Evolutionary conservation across 2,797 vertebrate species (phyloP).

Genomic region (Mormyrops attenuatus): DNA sequence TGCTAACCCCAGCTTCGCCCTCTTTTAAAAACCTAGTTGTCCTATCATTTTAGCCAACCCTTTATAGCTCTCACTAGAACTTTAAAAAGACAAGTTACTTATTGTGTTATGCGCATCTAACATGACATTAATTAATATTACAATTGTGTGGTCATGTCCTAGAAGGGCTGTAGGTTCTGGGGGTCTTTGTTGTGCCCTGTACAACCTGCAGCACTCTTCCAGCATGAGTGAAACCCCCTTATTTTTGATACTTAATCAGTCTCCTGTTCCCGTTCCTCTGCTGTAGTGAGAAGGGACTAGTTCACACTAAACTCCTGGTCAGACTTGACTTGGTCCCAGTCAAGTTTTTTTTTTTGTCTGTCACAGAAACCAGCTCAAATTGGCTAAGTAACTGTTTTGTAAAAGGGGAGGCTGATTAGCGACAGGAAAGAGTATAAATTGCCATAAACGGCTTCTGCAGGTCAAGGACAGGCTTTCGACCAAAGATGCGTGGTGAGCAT

Average conservation of each 20-base stretch:
- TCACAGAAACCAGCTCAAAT: background rate
- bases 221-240: background rate
- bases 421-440: slow-evolving; percentile 20
- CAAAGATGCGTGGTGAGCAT: slow-evolving; percentile 25
- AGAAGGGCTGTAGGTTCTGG: background rate
- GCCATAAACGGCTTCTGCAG: slow-evolving; percentile 2
- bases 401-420: slow-evolving; percentile 9
- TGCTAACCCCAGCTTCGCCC: background rate
- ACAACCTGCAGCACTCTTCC: background rate
- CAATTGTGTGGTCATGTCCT: background rate
- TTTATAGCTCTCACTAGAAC: background rate
- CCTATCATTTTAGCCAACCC: slow-evolving; percentile 9
- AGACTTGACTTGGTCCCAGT: background rate
- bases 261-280: background rate
- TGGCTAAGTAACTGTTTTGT: slow-evolving; percentile 3
- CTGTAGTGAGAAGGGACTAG: background rate
- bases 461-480: slow-evolving; percentile 29
- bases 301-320: background rate
- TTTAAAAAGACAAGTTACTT: background rate
- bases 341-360: background rate
- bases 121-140: background rate
- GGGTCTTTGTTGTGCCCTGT: background rate
- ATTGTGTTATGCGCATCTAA: slow-evolving; percentile 8
- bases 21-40: slow-evolving; percentile 14
- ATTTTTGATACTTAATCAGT: background rate